Percentiles rank a stretch among this genome's conserved stretches.
Evolutionary conservation across 2,113 vertebrate genomes (phyloP).

Genomic region (Rhynchopsitta pachyrhyncha): DNA sequence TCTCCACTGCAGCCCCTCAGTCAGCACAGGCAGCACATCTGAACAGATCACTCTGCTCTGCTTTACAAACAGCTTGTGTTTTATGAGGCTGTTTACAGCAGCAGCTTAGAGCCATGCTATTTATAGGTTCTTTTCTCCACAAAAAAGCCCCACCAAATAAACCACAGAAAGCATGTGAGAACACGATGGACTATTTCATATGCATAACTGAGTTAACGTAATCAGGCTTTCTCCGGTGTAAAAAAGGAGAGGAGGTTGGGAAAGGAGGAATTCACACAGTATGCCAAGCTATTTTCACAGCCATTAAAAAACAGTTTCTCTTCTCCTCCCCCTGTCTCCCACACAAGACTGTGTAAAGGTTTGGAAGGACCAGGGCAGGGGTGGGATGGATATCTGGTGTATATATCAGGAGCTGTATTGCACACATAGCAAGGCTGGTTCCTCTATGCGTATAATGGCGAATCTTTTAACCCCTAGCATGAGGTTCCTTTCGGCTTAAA

Average conservation of each 20-base stretch:
- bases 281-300: not conserved
- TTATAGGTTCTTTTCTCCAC: not conserved
- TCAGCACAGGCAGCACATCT: not conserved
- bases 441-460: not conserved
- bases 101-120: not conserved
- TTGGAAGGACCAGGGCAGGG: not conserved
- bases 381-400: not conserved
- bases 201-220: not conserved
- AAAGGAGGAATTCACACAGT: not conserved
- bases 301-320: not conserved
- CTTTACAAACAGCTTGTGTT: not conserved
- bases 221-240: not conserved
- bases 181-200: not conserved
- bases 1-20: not conserved
- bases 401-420: accelerated
- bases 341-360: not conserved
- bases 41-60: not conserved
- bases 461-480: not conserved
- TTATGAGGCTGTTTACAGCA: not conserved
- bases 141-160: not conserved
- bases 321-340: not conserved
- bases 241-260: not conserved
- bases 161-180: not conserved
- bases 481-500: not conserved
- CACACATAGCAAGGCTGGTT: not conserved